Evolutionary conservation across 2,888 invertebrate species (phyloP), one percentile per base, ranked within the genome.

Genomic region (Cataglyphis albicans): DNA sequence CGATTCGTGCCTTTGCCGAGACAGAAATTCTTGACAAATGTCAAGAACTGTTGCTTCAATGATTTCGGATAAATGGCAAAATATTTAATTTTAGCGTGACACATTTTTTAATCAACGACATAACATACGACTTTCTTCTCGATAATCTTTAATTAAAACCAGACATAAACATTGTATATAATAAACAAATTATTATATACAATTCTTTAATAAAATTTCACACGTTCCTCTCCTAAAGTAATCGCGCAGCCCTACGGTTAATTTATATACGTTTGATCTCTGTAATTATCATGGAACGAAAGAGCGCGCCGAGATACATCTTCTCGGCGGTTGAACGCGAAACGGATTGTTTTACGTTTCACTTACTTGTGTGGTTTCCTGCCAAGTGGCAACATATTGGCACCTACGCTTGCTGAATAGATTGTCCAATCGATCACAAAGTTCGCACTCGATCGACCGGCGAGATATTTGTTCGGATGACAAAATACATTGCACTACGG

Each of bases 401-500:
- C 86, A 88, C 75, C 87, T 65, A 82, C 89, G 84, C 83, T 84
- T 88, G 85, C 89, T 84, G 84, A 90, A 89, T 89, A 87, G 89
- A 89, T 89, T 86, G 90, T 90, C 80, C 89, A 86, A 89, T 89
- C 89, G 89, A 89, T 89, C 89, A 89, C 84, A 76, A 89, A 89
- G 86, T 89, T 89, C 86, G 83, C 87, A 83, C 83, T 81, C 87
- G 87, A 90, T 89, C 89, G 87, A 90, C 87, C 84, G 86, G 84
- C 90, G 83, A 86, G 90, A 90, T 90, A 88, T 89, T 89, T 90
- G 87, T 88, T 82, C 81, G 81, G 82, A 78, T 83, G 89, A 90
- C 90, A 88, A 89, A 89, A 90, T 88, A 88, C 89, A 84, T 86
- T 84, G 82, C 75, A 72, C 35, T 82, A 61, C 48, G 84, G 85